phyloP scores from a whole-genome alignment of 1,140 invertebrate genomes.

The Drosophila eugracilis region DNA sequence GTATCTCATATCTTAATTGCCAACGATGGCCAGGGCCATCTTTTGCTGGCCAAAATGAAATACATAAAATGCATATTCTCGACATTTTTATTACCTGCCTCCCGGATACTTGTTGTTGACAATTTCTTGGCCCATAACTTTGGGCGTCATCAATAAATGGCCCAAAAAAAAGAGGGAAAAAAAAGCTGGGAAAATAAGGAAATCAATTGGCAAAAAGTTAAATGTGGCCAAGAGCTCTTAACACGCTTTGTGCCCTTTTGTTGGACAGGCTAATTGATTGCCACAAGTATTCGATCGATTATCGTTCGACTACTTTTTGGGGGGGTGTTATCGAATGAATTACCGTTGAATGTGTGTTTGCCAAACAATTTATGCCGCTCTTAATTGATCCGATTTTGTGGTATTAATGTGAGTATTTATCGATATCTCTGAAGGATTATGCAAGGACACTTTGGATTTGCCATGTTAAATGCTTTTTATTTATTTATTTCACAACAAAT shows the following conservation, averaged over 20 bases:
- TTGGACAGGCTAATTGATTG: conserved; percentile 38
- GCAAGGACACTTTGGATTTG: not conserved
- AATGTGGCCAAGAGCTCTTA: conserved; percentile 40
- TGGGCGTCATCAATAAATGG: conserved; percentile 40
- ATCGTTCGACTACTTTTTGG: conserved; percentile 1
- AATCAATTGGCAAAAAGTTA: conserved; percentile 57
- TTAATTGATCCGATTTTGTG: conserved; percentile 36
- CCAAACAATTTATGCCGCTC: conserved; percentile 28
- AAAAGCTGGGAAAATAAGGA: not conserved
- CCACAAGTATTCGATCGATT: conserved; percentile 19
- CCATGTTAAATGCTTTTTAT: too few species aligned
- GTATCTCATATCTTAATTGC: conserved; percentile 68
- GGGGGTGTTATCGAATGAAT: conserved; percentile 27
- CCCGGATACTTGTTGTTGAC: conserved; percentile 37
- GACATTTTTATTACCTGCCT: conserved; percentile 58
- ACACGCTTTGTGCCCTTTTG: conserved; percentile 15
- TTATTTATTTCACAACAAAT: too few species aligned
- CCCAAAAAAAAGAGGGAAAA: too few species aligned
- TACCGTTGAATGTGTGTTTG: conserved; percentile 22
- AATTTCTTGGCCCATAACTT: conserved; percentile 52
- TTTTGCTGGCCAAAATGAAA: conserved; percentile 41
- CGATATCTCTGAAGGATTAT: not conserved
- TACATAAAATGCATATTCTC: conserved; percentile 55
- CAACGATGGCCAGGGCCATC: conserved; percentile 2
- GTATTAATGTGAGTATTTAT: conserved; percentile 2